Conservation (phyloP, 2,113 vertebrate species). For the Polypterus senegalus region DNA sequence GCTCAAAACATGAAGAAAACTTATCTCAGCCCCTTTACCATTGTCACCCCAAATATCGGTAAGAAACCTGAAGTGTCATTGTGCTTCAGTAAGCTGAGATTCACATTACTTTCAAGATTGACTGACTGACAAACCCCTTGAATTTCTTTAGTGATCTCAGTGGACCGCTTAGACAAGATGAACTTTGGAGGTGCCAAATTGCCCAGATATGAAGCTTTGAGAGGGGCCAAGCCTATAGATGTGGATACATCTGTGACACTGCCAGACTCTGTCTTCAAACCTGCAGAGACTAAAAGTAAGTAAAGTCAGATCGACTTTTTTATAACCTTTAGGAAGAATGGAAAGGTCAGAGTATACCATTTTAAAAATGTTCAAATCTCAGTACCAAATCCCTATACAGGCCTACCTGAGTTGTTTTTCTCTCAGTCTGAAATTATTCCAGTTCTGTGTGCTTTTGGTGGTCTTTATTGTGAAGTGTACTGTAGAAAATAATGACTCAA, state of each 20-base stretch:
- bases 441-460: neutral
- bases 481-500: neutral
- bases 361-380: no score
- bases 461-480: neutral
- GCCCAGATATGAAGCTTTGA: conserved; percentile 67
- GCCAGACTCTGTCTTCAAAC: conserved; percentile 65
- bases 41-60: conserved; percentile 89
- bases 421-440: no score
- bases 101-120: neutral
- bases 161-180: conserved; percentile 78
- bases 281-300: conserved; percentile 39
- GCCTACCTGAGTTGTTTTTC: neutral
- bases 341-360: no score
- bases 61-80: conserved; percentile 21
- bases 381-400: neutral
- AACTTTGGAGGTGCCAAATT: conserved; percentile 69
- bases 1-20: conserved; percentile 93
- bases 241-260: conserved; percentile 74
- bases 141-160: conserved; percentile 63
- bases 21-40: conserved; percentile 91
- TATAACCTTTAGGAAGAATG: no score
- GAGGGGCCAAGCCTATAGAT: conserved; percentile 64
- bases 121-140: neutral
- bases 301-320: neutral
- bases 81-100: no score